phyloP scores from a whole-genome alignment of 2,797 vertebrate genomes.

The Coracias cyanogaster region DNA sequence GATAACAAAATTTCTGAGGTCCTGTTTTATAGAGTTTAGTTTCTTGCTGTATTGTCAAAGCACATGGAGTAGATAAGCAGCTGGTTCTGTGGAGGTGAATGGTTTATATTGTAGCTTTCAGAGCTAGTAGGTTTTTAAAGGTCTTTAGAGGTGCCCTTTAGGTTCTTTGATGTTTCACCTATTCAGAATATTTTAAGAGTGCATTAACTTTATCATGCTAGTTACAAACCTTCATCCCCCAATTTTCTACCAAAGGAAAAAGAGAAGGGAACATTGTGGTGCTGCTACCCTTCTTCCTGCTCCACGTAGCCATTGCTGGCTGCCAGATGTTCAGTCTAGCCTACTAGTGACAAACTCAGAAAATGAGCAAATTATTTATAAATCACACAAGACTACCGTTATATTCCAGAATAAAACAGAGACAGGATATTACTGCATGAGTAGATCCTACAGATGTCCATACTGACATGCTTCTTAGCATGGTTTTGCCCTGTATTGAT shows the following conservation, averaged over 20 bases:
- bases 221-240: neutral
- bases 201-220: neutral
- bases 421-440: neutral
- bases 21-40: neutral
- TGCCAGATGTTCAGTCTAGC: neutral
- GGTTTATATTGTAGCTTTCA: neutral
- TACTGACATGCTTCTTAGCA: neutral
- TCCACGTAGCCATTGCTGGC: neutral
- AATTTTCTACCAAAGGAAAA: neutral
- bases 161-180: neutral
- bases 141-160: neutral
- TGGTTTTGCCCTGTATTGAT: neutral
- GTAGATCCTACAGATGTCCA: neutral
- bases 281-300: neutral
- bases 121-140: neutral
- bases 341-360: neutral
- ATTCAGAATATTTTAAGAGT: neutral
- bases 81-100: neutral
- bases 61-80: neutral
- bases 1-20: neutral
- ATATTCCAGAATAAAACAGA: neutral
- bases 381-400: neutral
- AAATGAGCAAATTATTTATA: neutral
- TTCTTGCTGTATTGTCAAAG: neutral
- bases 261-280: neutral